Percentiles rank a stretch among this genome's conserved stretches.
These are phyloP conservation scores for Lacerta bilineata DNA, from an alignment of 2,797 vertebrate species.

Conservation along the genomic window DNA sequence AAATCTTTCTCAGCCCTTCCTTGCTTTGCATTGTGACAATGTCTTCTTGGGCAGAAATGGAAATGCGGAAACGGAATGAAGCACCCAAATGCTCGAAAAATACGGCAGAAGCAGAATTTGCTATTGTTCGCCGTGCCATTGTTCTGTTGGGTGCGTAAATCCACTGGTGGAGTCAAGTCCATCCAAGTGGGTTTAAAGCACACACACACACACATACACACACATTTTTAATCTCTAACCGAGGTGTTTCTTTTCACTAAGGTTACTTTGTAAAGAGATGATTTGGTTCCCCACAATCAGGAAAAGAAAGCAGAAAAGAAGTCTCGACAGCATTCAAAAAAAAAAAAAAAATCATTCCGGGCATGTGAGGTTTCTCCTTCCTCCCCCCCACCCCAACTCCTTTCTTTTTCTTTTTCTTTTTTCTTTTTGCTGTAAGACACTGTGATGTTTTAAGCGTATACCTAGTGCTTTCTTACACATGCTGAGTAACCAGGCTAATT, in stretches of 20 bases:
- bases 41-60: conserved; percentile 26
- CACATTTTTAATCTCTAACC: not conserved
- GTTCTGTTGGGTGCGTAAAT: conserved; percentile 44
- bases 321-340: conserved; percentile 58
- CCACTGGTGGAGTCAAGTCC: conserved; percentile 58
- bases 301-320: conserved; percentile 66
- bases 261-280: conserved; percentile 56
- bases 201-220: no score
- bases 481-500: conserved; percentile 86
- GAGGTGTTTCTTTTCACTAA: conserved; percentile 39
- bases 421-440: conserved; percentile 70
- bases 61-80: conserved; percentile 33
- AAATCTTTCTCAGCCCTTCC: conserved; percentile 3
- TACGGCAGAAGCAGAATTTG: conserved; percentile 16
- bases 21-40: not conserved
- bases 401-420: not conserved
- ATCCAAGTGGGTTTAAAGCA: conserved; percentile 44
- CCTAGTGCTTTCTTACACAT: conserved; percentile 85
- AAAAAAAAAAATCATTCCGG: conserved; percentile 67
- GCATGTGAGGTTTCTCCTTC: conserved; percentile 68
- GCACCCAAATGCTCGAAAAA: conserved; percentile 16
- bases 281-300: conserved; percentile 62
- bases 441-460: conserved; percentile 83
- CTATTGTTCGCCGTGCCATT: conserved; percentile 42
- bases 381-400: no score